These are phyloP conservation scores for Urocitellus parryii DNA, from an alignment of 2,113 vertebrate genomes.

Conservation along the genomic window DNA sequence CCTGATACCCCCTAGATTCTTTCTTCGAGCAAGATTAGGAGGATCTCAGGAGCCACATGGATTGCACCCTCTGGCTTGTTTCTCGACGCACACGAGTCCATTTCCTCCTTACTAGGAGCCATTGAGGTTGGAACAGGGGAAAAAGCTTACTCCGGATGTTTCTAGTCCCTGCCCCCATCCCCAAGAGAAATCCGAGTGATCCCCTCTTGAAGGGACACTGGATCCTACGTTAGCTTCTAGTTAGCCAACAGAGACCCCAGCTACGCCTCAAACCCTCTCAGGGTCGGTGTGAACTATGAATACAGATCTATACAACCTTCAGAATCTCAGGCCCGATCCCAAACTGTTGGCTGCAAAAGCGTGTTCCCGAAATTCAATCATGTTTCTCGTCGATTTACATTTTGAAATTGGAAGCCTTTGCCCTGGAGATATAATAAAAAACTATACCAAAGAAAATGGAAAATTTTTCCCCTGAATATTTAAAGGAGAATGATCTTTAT, in stretches of 20 bases:
- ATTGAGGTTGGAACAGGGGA: not conserved
- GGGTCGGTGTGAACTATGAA: not conserved
- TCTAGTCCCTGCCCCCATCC: not conserved
- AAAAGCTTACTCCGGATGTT: not conserved
- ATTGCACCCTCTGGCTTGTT: not conserved
- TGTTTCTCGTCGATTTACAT: conserved; percentile 68
- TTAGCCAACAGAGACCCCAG: not conserved
- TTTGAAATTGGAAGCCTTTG: conserved; percentile 63
- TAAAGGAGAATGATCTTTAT: conserved; percentile 69
- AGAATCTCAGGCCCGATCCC: not conserved
- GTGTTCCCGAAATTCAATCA: conserved; percentile 59
- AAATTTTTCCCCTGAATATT: conserved; percentile 59
- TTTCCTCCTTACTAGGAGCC: not conserved
- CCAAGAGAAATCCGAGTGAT: not conserved
- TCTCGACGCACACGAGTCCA: not conserved
- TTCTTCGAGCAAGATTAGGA: not conserved
- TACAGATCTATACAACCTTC: not conserved
- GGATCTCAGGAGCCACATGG: not conserved
- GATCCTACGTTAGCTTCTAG: not conserved
- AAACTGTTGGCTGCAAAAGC: not conserved
- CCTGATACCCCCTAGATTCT: not conserved
- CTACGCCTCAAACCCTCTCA: not conserved
- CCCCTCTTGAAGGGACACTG: not conserved
- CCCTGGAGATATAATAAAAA: conserved; percentile 70
- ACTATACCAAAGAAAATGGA: conserved; percentile 48